Conservation (phyloP, 2,888 invertebrate species). For the Morpho deidamia region DNA sequence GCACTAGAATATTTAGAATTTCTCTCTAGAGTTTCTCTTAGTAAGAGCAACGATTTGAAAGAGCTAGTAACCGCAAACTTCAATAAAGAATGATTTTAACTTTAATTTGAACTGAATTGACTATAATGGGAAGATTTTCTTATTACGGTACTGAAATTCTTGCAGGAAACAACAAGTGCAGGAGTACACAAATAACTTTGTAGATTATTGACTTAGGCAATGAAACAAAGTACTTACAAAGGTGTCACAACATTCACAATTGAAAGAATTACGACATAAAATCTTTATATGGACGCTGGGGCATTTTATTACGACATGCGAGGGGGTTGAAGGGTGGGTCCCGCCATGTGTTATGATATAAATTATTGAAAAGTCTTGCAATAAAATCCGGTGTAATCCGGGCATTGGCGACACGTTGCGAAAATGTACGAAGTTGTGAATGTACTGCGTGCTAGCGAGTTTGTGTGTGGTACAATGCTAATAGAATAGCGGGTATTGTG, state of each 20-base stretch:
- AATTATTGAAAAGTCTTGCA: slow-evolving; percentile 67
- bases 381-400: slow-evolving; percentile 48
- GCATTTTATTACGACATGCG: slow-evolving; percentile 23
- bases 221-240: neutral
- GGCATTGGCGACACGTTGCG: slow-evolving; percentile 51
- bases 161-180: no score
- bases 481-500: neutral
- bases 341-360: slow-evolving; percentile 52
- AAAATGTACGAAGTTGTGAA: slow-evolving; percentile 61
- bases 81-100: no score
- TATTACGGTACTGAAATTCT: no score
- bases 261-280: slow-evolving; percentile 17
- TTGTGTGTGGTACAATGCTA: slow-evolving; percentile 13
- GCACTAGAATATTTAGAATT: no score
- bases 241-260: slow-evolving; percentile 3
- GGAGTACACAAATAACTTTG: no score
- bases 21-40: no score
- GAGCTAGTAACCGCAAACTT: no score
- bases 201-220: no score
- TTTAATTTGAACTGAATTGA: no score
- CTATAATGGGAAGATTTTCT: no score
- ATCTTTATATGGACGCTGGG: slow-evolving; percentile 7
- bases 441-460: slow-evolving; percentile 48
- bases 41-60: no score
- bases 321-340: slow-evolving; percentile 15